Evolutionary conservation across 2,888 invertebrate genomes (phyloP).

Genomic region (Gastrophysa polygoni): DNA sequence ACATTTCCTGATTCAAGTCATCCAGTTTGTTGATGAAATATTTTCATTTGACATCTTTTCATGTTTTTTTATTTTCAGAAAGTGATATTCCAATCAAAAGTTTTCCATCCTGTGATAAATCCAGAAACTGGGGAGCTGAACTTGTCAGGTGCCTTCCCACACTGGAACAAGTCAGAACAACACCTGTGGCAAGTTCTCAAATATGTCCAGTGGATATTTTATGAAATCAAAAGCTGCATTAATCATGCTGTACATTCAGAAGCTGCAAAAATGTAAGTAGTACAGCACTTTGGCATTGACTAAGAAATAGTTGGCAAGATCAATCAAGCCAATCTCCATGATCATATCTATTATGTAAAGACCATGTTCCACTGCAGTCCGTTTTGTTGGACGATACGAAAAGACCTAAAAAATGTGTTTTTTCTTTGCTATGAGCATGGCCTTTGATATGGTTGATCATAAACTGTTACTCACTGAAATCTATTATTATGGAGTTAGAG

Average conservation of each 20-base stretch:
- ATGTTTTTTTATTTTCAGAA: slow-evolving; percentile 63
- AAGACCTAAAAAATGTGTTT: no score
- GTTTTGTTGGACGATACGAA: no score
- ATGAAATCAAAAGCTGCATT: slow-evolving; percentile 72
- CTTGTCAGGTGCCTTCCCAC: slow-evolving; percentile 78
- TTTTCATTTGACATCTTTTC: not conserved
- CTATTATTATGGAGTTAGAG: no score
- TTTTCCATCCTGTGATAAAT: slow-evolving; percentile 88
- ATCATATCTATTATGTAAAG: no score
- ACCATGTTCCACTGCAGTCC: no score
- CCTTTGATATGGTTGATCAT: no score
- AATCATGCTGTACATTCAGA: slow-evolving; percentile 74
- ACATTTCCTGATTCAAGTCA: slow-evolving; percentile 83
- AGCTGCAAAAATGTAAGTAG: slow-evolving; percentile 71
- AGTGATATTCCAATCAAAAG: slow-evolving; percentile 79
- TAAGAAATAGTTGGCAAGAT: no score
- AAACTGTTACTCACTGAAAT: no score
- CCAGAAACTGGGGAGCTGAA: slow-evolving; percentile 78
- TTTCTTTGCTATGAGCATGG: no score
- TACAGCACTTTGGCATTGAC: slow-evolving; percentile 3
- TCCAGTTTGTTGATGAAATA: slow-evolving; percentile 70
- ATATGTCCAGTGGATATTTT: slow-evolving; percentile 81
- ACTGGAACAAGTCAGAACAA: slow-evolving; percentile 83
- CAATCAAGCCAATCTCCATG: no score
- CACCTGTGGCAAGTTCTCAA: slow-evolving; percentile 90